Evolutionary conservation across 1,140 invertebrate genomes (phyloP).

Genomic region (Bacillus rossius): DNA sequence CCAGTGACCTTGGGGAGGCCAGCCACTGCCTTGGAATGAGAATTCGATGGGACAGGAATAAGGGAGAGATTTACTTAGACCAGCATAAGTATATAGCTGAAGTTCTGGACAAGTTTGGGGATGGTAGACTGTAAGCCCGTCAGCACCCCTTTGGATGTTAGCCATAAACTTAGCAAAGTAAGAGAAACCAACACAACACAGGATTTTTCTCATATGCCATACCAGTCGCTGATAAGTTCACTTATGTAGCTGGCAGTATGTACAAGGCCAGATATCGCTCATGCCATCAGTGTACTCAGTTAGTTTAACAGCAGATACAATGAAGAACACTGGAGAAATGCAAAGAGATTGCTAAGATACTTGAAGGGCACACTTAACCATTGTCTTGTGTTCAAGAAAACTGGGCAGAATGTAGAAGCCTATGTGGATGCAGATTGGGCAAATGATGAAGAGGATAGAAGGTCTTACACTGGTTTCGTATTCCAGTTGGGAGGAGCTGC

Average conservation of each 20-base stretch:
- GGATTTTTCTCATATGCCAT: constrained; percentile 21
- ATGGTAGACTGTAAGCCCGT: constrained; percentile 28
- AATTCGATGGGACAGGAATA: constrained; percentile 16
- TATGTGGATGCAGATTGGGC: constrained; percentile 34
- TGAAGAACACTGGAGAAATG: constrained; percentile 37
- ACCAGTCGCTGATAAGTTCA: constrained; percentile 32
- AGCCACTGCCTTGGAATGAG: constrained; percentile 25
- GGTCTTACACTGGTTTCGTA: constrained; percentile 35
- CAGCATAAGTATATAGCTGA: constrained; percentile 24
- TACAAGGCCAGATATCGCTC: constrained; percentile 44
- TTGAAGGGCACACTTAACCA: constrained; percentile 34
- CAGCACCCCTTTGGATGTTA: constrained; percentile 27
- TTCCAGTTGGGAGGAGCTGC: constrained; percentile 33
- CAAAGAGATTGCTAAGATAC: constrained; percentile 42
- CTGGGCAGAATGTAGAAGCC: constrained; percentile 6
- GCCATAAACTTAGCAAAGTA: constrained; percentile 15
- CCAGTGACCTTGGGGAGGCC: constrained; percentile 25
- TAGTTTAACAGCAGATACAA: constrained; percentile 40
- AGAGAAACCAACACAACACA: not conserved
- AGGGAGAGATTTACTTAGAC: constrained; percentile 13
- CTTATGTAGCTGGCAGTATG: constrained; percentile 41
- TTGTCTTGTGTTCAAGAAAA: constrained; percentile 22
- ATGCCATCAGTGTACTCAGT: constrained; percentile 39
- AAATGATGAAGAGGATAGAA: constrained; percentile 26
- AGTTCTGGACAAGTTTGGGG: constrained; percentile 28